These are phyloP conservation scores for Plectropomus leopardus DNA, from an alignment of 2,113 vertebrate genomes.

Conservation along the genomic window DNA sequence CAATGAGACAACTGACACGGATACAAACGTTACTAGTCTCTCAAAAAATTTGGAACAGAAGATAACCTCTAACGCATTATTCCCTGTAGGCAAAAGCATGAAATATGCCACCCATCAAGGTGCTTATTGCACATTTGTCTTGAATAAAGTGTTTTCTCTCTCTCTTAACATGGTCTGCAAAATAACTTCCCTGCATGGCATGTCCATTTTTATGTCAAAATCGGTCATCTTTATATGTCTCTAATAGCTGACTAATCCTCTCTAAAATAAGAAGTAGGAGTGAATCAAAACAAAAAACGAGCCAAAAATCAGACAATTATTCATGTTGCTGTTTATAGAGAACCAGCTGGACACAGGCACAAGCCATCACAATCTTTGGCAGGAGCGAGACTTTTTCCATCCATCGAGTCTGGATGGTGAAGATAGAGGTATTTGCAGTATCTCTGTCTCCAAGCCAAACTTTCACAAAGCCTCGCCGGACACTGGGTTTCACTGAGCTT, in stretches of 20 bases:
- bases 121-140: background rate
- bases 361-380: conserved; percentile 49
- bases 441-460: conserved; percentile 30
- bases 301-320: conserved; percentile 27
- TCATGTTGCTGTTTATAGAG: conserved; percentile 49
- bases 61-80: background rate
- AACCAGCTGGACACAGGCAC: conserved; percentile 46
- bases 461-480: conserved; percentile 26
- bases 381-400: conserved; percentile 30
- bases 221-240: background rate
- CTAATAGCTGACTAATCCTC: conserved; percentile 14
- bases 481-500: conserved; percentile 9
- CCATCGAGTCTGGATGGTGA: conserved; percentile 38
- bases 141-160: background rate
- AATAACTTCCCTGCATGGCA: background rate
- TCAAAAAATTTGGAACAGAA: background rate
- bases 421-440: conserved; percentile 55
- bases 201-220: background rate
- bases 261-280: conserved; percentile 30
- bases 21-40: background rate
- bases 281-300: conserved; percentile 26
- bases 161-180: background rate
- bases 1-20: conserved; percentile 37
- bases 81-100: background rate
- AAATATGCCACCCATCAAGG: background rate